These are phyloP conservation scores for Berghia stephanieae DNA, from an alignment of 1,140 invertebrate species.

Conservation along the genomic window DNA sequence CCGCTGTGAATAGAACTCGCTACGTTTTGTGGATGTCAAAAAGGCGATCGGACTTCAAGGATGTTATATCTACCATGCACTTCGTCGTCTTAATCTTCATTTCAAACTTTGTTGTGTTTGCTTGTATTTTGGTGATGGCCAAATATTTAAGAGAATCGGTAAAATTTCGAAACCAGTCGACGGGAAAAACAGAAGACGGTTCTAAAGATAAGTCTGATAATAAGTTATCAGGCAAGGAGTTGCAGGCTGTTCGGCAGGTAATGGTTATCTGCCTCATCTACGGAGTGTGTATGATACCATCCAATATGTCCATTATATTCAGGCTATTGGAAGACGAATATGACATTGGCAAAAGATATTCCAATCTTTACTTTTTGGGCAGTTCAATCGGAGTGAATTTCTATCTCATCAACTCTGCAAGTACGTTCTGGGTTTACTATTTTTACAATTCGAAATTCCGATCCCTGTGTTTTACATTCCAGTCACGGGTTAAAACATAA, in stretches of 20 bases:
- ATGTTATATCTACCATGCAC: not conserved
- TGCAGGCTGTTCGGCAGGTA: slow-evolving; percentile 16
- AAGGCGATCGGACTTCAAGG: not conserved
- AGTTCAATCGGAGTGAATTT: not conserved
- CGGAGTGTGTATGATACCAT: slow-evolving; percentile 10
- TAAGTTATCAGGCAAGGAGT: not conserved
- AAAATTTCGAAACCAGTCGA: not conserved
- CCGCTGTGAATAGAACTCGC: not conserved
- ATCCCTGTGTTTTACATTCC: no score
- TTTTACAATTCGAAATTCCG: not conserved
- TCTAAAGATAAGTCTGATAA: not conserved
- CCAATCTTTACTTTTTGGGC: not conserved
- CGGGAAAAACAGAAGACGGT: not conserved
- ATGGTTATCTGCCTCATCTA: not conserved
- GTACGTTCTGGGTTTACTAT: slow-evolving; percentile 1
- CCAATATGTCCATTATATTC: not conserved
- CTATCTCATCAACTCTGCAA: not conserved
- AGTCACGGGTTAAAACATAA: no score
- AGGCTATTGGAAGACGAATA: not conserved
- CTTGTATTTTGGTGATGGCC: not conserved
- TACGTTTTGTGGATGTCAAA: not conserved
- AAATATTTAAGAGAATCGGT: not conserved
- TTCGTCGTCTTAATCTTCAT: not conserved
- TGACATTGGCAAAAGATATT: not conserved
- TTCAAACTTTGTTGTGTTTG: not conserved